A percentile compares a stretch with the other conserved stretches of the same genome.
These are phyloP conservation scores for Tenthredo scrophulariae DNA, from an alignment of 2,888 invertebrate genomes.

Conservation along the genomic window DNA sequence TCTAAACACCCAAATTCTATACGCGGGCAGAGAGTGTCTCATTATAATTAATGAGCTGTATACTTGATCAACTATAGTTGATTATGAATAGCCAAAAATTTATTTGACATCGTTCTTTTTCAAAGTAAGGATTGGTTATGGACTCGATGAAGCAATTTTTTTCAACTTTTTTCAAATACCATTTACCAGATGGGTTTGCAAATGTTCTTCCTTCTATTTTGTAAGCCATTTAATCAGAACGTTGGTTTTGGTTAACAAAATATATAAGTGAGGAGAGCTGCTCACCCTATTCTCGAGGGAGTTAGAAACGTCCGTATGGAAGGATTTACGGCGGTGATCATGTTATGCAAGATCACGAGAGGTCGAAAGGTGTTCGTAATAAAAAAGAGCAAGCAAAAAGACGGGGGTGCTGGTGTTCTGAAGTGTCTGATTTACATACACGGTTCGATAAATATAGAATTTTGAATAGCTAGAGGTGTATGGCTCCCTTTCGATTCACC, in stretches of 20 bases:
- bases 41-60: neutral
- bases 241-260: neutral
- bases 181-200: neutral
- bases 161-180: neutral
- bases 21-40: neutral
- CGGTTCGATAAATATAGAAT: conserved; percentile 36
- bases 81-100: too few species aligned
- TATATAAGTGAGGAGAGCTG: neutral
- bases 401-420: conserved; percentile 6
- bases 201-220: neutral
- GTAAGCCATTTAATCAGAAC: neutral
- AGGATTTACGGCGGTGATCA: conserved; percentile 18
- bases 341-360: conserved; percentile 45
- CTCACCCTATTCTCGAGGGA: conserved; percentile 1
- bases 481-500: conserved; percentile 31
- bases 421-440: conserved; percentile 36
- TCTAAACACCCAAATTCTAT: neutral
- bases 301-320: neutral
- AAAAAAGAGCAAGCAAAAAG: conserved; percentile 20
- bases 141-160: neutral
- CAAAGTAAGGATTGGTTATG: neutral
- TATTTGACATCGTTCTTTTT: neutral
- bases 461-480: conserved; percentile 26
- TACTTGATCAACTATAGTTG: neutral
- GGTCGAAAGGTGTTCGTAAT: conserved; percentile 30